Conservation (phyloP, 2,797 vertebrate genomes). For the Dallia pectoralis region DNA sequence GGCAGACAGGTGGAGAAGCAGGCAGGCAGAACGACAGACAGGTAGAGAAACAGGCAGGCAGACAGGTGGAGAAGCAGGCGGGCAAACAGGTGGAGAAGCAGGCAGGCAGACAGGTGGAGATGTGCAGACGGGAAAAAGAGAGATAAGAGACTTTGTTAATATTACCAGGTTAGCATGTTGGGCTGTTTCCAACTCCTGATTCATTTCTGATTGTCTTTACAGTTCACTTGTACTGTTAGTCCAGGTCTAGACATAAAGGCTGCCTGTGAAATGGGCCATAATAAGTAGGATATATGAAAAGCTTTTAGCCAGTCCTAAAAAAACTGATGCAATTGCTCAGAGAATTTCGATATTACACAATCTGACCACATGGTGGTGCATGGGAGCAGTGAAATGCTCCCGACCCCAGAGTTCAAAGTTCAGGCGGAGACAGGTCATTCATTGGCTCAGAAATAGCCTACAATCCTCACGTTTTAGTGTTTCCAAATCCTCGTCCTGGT, state of each 20-base stretch:
- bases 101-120: neutral
- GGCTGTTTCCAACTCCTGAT: too few relatives aligned
- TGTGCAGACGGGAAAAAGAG: neutral
- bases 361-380: conserved; percentile 63
- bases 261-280: neutral
- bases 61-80: neutral
- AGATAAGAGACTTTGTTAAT: neutral
- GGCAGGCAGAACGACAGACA: too few relatives aligned
- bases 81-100: conserved; percentile 10
- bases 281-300: neutral
- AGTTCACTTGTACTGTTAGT: too few relatives aligned
- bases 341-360: neutral
- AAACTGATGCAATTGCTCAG: conserved; percentile 34
- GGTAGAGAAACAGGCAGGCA: neutral
- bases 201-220: too few relatives aligned
- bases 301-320: neutral
- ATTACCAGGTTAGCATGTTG: neutral
- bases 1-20: neutral
- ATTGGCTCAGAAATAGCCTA: neutral
- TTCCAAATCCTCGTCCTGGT: neutral
- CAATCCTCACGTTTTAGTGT: neutral
- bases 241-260: neutral
- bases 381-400: conserved; percentile 3
- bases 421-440: neutral
- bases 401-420: neutral